Base-by-base conservation (phyloP, 2,113 vertebrate species). In the Pyrgilauda ruficollis region DNA sequence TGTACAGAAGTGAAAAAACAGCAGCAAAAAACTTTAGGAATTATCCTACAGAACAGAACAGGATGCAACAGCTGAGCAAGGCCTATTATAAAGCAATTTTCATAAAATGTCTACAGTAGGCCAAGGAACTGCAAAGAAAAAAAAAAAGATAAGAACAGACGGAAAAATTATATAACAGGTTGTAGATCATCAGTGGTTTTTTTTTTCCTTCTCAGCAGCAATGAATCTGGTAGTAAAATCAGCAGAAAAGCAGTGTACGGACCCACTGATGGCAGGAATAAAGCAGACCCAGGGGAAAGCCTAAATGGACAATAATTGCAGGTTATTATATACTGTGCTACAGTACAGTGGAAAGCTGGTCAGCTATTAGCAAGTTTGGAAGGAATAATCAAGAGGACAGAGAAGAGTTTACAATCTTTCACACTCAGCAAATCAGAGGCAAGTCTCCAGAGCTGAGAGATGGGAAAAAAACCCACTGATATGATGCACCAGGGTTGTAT, bases 281-380 rank as follows among this genome's bases (percentile, higher is more conserved):
- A 97, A 98, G 90, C 94, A 98, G 96, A 95, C 97, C 94, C 98
- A 79, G 37, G 98, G 97, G 98, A 98, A 96, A 96, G 83, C 90
- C 97, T 98, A 98, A 98, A 97, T 97, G 97, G 97, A 97, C 97
- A 98, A 98, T 98, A 98, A 98, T 98, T 98, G 97, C 97, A 97
- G 96, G 97, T 97, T 98, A 98, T 98, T 98, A 97, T 96, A 98
- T 96, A 97, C 91, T 96, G 37, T 90, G 97, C 97, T 97, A 91
- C 93, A 96, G 94, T 96, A 87, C 96, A 96, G 95, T 94, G 92
- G 91, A 98, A 97, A 98, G 90, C 93, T 96, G 95, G 97, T 97
- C 96, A 84, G 96, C 97, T 97, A 97, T 98, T 98, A 98, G 92
- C 92, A 97, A 97, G 92, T 96, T 93, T 97, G 93, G 96, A 94